Evolutionary conservation across 2,888 invertebrate genomes (phyloP), one percentile per base, ranked within the genome.

Genomic region (Himalopsyche anomala): DNA sequence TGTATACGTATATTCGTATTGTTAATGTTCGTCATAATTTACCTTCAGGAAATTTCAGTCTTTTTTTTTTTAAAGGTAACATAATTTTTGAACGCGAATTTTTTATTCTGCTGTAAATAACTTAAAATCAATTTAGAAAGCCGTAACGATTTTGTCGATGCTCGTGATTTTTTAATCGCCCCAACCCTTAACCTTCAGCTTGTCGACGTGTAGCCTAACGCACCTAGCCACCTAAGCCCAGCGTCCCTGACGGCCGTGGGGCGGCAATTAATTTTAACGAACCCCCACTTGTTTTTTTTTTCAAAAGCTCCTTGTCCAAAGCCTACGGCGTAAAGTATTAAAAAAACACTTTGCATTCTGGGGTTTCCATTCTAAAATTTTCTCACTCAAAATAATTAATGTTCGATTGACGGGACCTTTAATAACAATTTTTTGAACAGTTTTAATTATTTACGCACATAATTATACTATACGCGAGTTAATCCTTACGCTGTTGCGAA

Each of bases 241-340:
- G 38, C 84, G 54, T 36, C 54, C 45, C 74, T 15, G 74, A 42
- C 40, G 85, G 85, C 86, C 84, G 45, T 51, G 84, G 85, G 84
- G 79, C 84, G 83, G 85, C 85, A 86, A 88, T 88, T 88, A 88
- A 88, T 88, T 88, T 88, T 82, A 85, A 88, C 87, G 86, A 84
- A 82, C 82, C 83, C 81, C 82, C 83, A 17, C 69, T 42, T 38
- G 62, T 42, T 80, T 80, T 83, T 80, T 83, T 45, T 69, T 81
- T 85, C 62, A 83, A 83, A 83, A 56, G 83, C 69, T 80, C 82
- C 82, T 83, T 85, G 79, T 83, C 62, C 19, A 62, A 83, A 85
- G 82, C 82, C 42, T 38, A 38, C 42, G 19, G 62, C 51, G 83
- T 42, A 81, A 12, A 85, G 81, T 83, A 85, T 85, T 85, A 83